Evolutionary conservation across 1,140 invertebrate genomes (phyloP).

Genomic region (Trichonephila clavipes): DNA sequence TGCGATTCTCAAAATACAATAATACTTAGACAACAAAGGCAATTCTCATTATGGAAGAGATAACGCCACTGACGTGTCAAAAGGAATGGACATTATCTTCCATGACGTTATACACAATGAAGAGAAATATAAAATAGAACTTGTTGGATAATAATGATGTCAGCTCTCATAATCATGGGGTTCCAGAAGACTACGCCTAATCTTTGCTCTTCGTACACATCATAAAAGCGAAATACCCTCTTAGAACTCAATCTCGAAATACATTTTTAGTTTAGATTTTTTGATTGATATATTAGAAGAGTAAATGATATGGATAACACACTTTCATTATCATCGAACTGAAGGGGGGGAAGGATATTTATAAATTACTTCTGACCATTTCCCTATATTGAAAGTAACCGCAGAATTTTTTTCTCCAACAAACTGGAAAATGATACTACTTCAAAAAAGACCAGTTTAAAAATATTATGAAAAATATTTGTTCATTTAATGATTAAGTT

Average conservation of each 20-base stretch:
- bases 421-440: not conserved
- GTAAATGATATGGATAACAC: slow-evolving; percentile 47
- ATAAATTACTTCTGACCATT: not conserved
- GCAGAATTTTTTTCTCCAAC: not conserved
- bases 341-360: not conserved
- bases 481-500: no score
- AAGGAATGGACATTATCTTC: slow-evolving; percentile 56
- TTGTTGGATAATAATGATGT: slow-evolving; percentile 69
- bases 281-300: slow-evolving; percentile 34
- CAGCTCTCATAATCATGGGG: slow-evolving; percentile 45
- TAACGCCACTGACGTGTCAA: slow-evolving; percentile 11
- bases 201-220: slow-evolving; percentile 44
- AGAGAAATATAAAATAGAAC: slow-evolving; percentile 52
- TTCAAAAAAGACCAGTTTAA: not conserved
- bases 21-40: slow-evolving; percentile 43
- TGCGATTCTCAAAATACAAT: slow-evolving; percentile 23
- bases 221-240: slow-evolving; percentile 55
- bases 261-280: not conserved
- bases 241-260: slow-evolving; percentile 39
- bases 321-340: slow-evolving; percentile 47
- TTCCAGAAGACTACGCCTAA: slow-evolving; percentile 64
- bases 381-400: not conserved
- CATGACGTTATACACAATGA: slow-evolving; percentile 54
- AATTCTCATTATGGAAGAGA: slow-evolving; percentile 9
- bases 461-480: no score